phyloP scores from a whole-genome alignment of 2,797 vertebrate species.

The Sebastes diploproa region DNA sequence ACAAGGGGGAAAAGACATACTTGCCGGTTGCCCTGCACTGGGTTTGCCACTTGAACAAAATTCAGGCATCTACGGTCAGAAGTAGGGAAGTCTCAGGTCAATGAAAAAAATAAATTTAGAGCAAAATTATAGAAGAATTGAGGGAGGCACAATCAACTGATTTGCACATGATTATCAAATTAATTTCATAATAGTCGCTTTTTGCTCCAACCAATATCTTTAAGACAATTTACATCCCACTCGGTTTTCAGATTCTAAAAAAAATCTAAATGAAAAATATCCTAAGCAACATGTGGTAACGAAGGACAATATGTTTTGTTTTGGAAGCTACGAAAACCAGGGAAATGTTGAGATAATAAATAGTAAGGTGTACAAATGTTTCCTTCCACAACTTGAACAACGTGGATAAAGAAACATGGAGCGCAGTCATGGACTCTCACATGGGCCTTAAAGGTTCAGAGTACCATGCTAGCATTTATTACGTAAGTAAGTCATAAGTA shows the following conservation, averaged over 20 bases:
- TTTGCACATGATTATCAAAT: slow-evolving; percentile 49
- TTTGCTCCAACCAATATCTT: slow-evolving; percentile 8
- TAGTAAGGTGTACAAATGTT: neutral
- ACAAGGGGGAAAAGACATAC: slow-evolving; percentile 77
- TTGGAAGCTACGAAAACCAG: neutral
- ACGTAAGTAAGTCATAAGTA: neutral
- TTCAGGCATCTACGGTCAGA: slow-evolving; percentile 80
- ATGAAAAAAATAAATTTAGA: slow-evolving; percentile 62
- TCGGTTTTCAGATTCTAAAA: neutral
- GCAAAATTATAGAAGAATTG: slow-evolving; percentile 60
- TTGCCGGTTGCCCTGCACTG: slow-evolving; percentile 77
- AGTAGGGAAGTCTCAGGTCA: slow-evolving; percentile 77
- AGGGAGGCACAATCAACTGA: slow-evolving; percentile 62
- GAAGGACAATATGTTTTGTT: neutral
- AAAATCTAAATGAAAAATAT: neutral
- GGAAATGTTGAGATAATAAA: neutral
- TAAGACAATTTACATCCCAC: slow-evolving; percentile 21
- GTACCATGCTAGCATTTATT: too few relatives aligned
- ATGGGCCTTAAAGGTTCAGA: too few relatives aligned
- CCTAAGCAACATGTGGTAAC: neutral
- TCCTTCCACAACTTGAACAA: too few relatives aligned
- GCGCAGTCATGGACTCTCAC: too few relatives aligned
- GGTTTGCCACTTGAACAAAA: slow-evolving; percentile 80
- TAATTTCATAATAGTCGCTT: slow-evolving; percentile 1
- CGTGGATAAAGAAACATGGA: too few relatives aligned